Base-by-base conservation (phyloP, 2,113 vertebrate genomes). In the Callospermophilus lateralis region DNA sequence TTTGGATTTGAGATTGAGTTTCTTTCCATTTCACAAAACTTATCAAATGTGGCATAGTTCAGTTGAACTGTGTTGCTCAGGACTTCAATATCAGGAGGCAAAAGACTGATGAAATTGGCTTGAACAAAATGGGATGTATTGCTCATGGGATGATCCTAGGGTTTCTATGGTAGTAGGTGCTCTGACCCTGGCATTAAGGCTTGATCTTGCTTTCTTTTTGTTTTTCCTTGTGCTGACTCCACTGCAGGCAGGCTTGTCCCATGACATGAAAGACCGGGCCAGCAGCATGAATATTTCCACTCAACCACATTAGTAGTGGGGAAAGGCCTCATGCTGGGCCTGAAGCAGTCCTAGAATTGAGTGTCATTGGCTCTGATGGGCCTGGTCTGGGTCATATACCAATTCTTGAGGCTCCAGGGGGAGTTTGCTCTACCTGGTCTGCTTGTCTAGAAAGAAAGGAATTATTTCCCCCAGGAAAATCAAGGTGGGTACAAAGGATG, bases 401-500 rank as follows among this genome's bases (percentile, higher is more conserved):
- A 90, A 32, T 6, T 81, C 28, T 63, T 42, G 17, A 37, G 51
- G 34, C 22, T 92, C 20, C 32, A 30, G 28, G 55, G 48, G 19
- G 16, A n/a, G 15, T 84, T 45, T 48, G 8, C 8, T 80, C 3
- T 73, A n/a, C 22, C 7, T 77, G 30, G 24, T 65, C 4, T 68
- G 81, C 17, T 76, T 65, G 65, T 48, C 17, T 58, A 83, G 78
- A 68, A 58, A 22, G 26, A n/a, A 77, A 79, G 30, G 10, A 84
- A 83, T 85, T 84, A 4, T 37, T 96, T 96, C 55, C 17, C 17
- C 19, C 87, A 70, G 28, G 30, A 74, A 92, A 87, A 87, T 61
- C 16, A n/a, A 63, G n/a, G 48, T 91, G 32, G 32, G 72, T 77
- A 61, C 73, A 87, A 22, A 68, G 30, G 28, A 34, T 92, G 53